Conservation (phyloP, 2,888 invertebrate genomes). For the Idaea straminata region DNA sequence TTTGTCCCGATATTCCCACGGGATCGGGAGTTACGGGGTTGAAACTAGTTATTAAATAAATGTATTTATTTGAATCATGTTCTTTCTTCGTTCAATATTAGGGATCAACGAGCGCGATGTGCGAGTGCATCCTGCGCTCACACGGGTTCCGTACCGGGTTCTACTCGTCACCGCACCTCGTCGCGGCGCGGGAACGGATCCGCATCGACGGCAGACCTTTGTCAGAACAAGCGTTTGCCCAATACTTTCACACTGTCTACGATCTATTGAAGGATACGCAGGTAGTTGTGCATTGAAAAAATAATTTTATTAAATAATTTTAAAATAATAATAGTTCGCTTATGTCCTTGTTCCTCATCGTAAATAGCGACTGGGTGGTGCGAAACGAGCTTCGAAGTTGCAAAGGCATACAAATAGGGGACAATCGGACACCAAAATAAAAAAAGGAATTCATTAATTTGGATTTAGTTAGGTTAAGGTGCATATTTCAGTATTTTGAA, state of each 20-base stretch:
- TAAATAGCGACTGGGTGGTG: no score
- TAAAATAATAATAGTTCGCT: background rate
- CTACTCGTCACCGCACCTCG: slow-evolving; percentile 97
- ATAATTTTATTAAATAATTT: background rate
- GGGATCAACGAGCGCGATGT: slow-evolving; percentile 96
- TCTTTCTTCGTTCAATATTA: slow-evolving; percentile 32
- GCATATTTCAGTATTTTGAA: no score
- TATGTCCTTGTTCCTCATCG: no score
- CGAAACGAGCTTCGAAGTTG: no score
- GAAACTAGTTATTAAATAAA: no score
- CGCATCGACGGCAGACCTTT: slow-evolving; percentile 92
- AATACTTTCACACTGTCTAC: slow-evolving; percentile 91
- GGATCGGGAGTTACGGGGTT: no score
- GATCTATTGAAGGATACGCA: slow-evolving; percentile 72
- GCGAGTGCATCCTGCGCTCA: slow-evolving; percentile 91
- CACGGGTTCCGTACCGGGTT: slow-evolving; percentile 95
- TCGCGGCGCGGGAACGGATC: slow-evolving; percentile 95
- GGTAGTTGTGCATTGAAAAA: slow-evolving; percentile 34
- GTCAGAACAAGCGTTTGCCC: slow-evolving; percentile 84
- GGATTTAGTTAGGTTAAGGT: no score
- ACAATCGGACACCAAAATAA: no score
- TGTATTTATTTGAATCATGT: background rate
- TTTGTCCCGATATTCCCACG: no score
- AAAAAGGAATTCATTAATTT: no score
- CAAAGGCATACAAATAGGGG: no score